phyloP scores from a whole-genome alignment of 2,113 vertebrate species.

The Bettongia penicillata region DNA sequence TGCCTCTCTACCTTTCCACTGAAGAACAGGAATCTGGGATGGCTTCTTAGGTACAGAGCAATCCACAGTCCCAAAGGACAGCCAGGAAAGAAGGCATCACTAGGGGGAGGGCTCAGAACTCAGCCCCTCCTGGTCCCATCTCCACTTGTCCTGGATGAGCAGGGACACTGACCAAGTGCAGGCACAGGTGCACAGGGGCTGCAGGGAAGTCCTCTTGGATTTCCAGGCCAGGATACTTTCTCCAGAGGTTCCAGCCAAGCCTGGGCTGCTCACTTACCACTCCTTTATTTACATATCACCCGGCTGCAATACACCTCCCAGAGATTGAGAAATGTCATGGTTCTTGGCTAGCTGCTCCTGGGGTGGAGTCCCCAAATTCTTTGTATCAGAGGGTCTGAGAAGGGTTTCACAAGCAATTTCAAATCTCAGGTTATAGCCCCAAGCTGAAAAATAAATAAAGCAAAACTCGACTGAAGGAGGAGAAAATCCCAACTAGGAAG shows the following conservation, averaged over 20 bases:
- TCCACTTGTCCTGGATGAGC: not conserved
- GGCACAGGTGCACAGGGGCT: not conserved
- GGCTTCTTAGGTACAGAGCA: not conserved
- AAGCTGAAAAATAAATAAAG: slow-evolving; percentile 34
- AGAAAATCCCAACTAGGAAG: slow-evolving; percentile 37
- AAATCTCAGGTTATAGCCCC: slow-evolving; percentile 23
- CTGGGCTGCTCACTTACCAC: slow-evolving; percentile 53
- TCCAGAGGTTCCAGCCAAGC: slow-evolving; percentile 11
- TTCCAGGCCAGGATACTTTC: slow-evolving; percentile 51
- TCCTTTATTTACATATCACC: slow-evolving; percentile 75
- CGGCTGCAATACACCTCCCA: slow-evolving; percentile 63
- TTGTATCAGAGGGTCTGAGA: slow-evolving; percentile 49
- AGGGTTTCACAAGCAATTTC: slow-evolving; percentile 49
- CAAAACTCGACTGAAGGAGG: slow-evolving; percentile 44
- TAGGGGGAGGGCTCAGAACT: not conserved
- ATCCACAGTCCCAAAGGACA: not conserved
- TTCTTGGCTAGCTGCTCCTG: slow-evolving; percentile 53
- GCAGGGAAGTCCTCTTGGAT: slow-evolving; percentile 20
- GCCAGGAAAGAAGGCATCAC: not conserved
- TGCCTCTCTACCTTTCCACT: not conserved
- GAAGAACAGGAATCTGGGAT: not conserved
- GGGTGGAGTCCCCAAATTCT: slow-evolving; percentile 60
- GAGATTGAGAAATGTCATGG: slow-evolving; percentile 72
- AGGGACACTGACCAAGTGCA: slow-evolving; percentile 8
- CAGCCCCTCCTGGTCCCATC: not conserved